Evolutionary conservation across 92 coral and sea anemone genomes (phyloP).

Genomic region (Porites lobata): DNA sequence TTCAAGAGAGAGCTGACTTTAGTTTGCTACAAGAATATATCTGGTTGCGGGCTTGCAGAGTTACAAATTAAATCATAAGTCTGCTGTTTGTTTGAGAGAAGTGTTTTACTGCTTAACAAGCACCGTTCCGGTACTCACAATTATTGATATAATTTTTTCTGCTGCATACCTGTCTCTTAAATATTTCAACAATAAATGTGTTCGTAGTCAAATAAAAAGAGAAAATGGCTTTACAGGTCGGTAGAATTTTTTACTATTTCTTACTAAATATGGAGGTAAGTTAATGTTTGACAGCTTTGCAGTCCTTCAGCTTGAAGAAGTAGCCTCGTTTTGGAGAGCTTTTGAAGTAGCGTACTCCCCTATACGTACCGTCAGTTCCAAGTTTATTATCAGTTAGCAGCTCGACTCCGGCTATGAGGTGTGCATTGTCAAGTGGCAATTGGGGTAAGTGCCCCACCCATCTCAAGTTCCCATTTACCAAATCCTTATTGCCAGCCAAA

Average conservation of each 20-base stretch:
- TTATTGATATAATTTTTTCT: neutral
- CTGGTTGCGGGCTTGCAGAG: too few relatives aligned
- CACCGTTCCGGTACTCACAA: too few relatives aligned
- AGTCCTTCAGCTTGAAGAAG: slow-evolving; percentile 89
- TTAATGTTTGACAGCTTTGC: slow-evolving; percentile 72
- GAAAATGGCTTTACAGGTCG: neutral
- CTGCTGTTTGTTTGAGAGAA: too few relatives aligned
- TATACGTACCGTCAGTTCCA: slow-evolving; percentile 98
- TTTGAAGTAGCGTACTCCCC: slow-evolving; percentile 88
- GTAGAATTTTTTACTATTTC: too few relatives aligned
- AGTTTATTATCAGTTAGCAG: slow-evolving; percentile 79
- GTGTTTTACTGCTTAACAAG: too few relatives aligned
- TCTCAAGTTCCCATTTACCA: slow-evolving; percentile 72
- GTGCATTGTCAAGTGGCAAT: slow-evolving; percentile 76
- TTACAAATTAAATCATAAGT: too few relatives aligned
- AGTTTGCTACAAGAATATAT: too few relatives aligned
- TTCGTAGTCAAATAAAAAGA: too few relatives aligned
- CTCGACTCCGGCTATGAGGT: slow-evolving; percentile 95
- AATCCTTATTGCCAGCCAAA: slow-evolving; percentile 71
- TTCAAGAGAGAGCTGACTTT: too few relatives aligned
- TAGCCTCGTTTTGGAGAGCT: slow-evolving; percentile 91
- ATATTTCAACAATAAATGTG: neutral
- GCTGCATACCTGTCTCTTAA: neutral
- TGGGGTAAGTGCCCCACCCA: slow-evolving; percentile 94
- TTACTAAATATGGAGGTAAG: neutral